Conservation (phyloP, 23 tunicate species). For the Phallusia fumigata region DNA sequence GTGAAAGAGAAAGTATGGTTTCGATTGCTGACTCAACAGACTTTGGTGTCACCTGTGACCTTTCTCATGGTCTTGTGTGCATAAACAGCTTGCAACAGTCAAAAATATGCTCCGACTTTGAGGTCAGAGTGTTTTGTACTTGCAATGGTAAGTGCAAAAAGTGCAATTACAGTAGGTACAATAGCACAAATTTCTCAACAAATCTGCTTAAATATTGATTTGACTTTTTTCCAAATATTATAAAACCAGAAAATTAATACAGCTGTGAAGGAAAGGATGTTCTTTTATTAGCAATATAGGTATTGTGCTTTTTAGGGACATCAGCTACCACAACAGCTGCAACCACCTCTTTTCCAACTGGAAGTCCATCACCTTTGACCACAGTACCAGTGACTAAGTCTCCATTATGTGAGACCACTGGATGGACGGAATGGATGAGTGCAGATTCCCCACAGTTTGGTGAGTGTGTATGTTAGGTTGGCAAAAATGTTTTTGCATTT, state of each 20-base stretch:
- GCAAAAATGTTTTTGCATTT: too few species aligned
- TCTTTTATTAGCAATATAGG: too few species aligned
- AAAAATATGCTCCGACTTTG: constrained; percentile 20
- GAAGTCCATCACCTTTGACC: constrained; percentile 28
- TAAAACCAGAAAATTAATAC: too few species aligned
- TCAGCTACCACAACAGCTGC: background rate
- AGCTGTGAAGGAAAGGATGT: too few species aligned
- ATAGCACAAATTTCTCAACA: too few species aligned
- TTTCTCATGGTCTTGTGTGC: constrained; percentile 31
- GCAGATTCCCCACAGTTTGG: constrained; percentile 3
- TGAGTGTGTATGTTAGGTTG: background rate
- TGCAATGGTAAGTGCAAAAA: constrained; percentile 12
- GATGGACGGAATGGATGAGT: constrained; percentile 7
- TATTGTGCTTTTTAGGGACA: too few species aligned
- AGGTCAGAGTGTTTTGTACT: constrained; percentile 26
- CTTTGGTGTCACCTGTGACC: constrained; percentile 30
- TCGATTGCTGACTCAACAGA: constrained; percentile 3
- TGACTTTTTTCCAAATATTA: too few species aligned
- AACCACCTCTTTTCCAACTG: constrained; percentile 1
- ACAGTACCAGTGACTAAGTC: background rate
- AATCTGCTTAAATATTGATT: too few species aligned
- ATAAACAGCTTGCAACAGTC: constrained; percentile 11
- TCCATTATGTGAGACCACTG: background rate
- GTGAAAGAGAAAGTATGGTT: constrained; percentile 11
- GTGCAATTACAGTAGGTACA: too few species aligned